phyloP scores from a whole-genome alignment of 2,113 vertebrate species.

The Nothocercus nigrocapillus region DNA sequence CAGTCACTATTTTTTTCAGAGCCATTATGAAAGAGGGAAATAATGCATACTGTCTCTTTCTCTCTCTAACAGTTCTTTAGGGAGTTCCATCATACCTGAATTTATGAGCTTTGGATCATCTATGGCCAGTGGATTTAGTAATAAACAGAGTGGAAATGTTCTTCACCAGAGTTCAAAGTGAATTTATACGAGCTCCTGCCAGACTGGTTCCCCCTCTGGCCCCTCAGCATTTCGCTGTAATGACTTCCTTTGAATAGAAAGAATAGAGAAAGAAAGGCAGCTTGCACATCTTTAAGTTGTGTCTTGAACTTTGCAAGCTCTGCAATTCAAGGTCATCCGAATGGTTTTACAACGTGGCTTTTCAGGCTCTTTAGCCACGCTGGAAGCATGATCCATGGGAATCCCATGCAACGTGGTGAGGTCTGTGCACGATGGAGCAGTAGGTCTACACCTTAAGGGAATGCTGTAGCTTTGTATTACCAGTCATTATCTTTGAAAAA shows the following conservation, averaged over 20 bases:
- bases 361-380: neutral
- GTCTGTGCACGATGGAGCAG: neutral
- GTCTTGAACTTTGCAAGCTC: slow-evolving; percentile 15
- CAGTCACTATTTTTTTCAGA: neutral
- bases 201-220: neutral
- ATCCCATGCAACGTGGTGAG: neutral
- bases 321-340: neutral
- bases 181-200: slow-evolving; percentile 21
- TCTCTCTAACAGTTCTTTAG: neutral
- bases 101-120: slow-evolving; percentile 65
- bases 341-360: neutral
- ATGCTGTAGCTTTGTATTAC: neutral
- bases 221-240: slow-evolving; percentile 29
- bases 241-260: slow-evolving; percentile 64
- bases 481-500: neutral
- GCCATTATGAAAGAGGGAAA: neutral
- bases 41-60: neutral
- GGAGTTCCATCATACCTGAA: slow-evolving; percentile 47
- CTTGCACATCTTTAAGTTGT: slow-evolving; percentile 67
- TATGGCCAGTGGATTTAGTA: slow-evolving; percentile 47
- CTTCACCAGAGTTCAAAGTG: slow-evolving; percentile 62
- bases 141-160: slow-evolving; percentile 63
- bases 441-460: neutral
- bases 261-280: slow-evolving; percentile 57
- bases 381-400: neutral